Evolutionary conservation across 2,888 invertebrate species (phyloP).

Genomic region (Alviniconcha strummeri): DNA sequence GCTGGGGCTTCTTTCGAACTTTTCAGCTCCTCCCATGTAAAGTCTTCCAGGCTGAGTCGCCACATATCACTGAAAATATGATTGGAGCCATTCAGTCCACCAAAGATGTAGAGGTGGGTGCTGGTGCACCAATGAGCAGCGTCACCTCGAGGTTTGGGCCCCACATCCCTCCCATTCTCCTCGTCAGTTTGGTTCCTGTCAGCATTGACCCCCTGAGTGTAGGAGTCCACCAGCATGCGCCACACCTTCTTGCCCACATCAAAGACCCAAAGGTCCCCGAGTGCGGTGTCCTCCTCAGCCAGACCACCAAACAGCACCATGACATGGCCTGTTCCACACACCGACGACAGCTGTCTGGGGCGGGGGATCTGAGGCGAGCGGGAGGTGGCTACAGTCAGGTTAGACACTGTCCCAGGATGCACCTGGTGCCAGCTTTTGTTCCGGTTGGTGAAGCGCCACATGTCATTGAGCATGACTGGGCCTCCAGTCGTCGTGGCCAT

Average conservation of each 20-base stretch:
- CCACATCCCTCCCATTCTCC: background rate
- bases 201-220: background rate
- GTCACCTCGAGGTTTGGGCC: conserved; percentile 50
- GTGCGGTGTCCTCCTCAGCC: conserved; percentile 44
- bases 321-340: conserved; percentile 52
- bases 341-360: conserved; percentile 53
- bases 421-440: conserved; percentile 47
- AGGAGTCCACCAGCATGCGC: background rate
- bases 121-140: conserved; percentile 58
- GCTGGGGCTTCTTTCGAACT: conserved; percentile 24
- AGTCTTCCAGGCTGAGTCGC: conserved; percentile 50
- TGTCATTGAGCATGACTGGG: conserved; percentile 53
- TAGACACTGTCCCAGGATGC: conserved; percentile 46
- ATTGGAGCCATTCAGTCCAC: conserved; percentile 50
- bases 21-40: conserved; percentile 50
- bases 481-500: conserved; percentile 33
- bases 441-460: conserved; percentile 52
- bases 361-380: conserved; percentile 38
- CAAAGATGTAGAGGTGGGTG: conserved; percentile 53
- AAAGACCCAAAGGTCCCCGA: conserved; percentile 63
- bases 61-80: conserved; percentile 58
- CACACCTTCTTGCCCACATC: conserved; percentile 41
- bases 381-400: conserved; percentile 7
- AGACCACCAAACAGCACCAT: conserved; percentile 63
- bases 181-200: background rate